These are phyloP conservation scores for Philereme vetulata DNA, from an alignment of 2,888 invertebrate genomes.

Conservation along the genomic window DNA sequence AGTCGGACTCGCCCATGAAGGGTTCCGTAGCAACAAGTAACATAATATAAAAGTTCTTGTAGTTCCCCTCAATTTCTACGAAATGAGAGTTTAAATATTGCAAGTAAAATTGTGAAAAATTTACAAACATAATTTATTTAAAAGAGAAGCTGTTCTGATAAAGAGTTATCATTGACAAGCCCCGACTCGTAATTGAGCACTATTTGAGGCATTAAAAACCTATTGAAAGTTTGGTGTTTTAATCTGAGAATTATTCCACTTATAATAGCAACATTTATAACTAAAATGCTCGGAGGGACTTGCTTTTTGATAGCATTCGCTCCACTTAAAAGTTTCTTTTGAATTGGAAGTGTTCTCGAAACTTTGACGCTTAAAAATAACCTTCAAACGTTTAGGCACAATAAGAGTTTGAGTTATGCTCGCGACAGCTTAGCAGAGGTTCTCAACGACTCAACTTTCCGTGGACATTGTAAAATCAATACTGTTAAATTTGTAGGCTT, in stretches of 20 bases:
- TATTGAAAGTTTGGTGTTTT: slow-evolving; percentile 8
- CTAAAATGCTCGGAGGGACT: slow-evolving; percentile 17
- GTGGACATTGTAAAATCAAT: background rate
- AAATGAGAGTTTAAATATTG: no score
- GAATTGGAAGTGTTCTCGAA: slow-evolving; percentile 28
- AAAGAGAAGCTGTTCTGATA: no score
- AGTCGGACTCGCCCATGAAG: no score
- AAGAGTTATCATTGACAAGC: no score
- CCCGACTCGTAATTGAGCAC: background rate
- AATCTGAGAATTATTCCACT: slow-evolving; percentile 8
- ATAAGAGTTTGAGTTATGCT: slow-evolving; percentile 13
- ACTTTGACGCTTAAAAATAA: slow-evolving; percentile 35
- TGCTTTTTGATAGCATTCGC: slow-evolving; percentile 28
- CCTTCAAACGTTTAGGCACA: slow-evolving; percentile 28
- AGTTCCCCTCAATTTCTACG: no score
- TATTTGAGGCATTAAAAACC: background rate
- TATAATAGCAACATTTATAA: slow-evolving; percentile 17
- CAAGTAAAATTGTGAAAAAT: no score
- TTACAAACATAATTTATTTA: no score
- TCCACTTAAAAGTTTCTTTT: slow-evolving; percentile 35
- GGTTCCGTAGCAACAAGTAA: no score
- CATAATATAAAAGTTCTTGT: no score
- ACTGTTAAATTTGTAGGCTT: no score
- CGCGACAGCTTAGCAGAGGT: slow-evolving; percentile 13
- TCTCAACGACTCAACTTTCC: slow-evolving; percentile 4